A percentile compares a stretch with the other conserved stretches of the same genome.
These are phyloP conservation scores for Macrophya alboannulata DNA, from an alignment of 2,888 invertebrate genomes.

Conservation along the genomic window DNA sequence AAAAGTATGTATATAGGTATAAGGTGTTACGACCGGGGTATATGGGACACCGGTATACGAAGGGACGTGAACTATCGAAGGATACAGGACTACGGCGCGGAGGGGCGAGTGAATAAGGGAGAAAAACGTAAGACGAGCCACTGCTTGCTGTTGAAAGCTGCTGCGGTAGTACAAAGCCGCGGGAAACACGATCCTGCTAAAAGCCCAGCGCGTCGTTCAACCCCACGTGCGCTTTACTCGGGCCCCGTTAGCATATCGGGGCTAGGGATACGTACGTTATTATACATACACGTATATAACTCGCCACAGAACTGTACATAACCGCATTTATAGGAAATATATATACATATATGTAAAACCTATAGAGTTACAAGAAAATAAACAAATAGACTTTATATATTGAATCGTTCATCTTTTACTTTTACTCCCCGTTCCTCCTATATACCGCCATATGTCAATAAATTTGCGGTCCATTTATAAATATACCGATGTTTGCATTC, in stretches of 20 bases:
- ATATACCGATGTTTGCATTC: not conserved
- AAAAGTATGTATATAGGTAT: not conserved
- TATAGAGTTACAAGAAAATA: constrained; percentile 19
- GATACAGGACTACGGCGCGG: not conserved
- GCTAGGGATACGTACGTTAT: not conserved
- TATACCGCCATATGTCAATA: not conserved
- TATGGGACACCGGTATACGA: not conserved
- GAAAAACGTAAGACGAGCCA: constrained; percentile 53
- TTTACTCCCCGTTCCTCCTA: not conserved
- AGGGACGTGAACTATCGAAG: not conserved
- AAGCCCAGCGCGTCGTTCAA: constrained; percentile 61
- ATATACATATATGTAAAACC: not conserved
- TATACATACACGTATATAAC: not conserved
- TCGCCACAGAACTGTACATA: constrained; percentile 7
- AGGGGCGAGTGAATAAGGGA: constrained; percentile 9
- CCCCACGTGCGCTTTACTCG: constrained; percentile 48
- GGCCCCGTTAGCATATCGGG: constrained; percentile 47
- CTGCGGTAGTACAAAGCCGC: constrained; percentile 65
- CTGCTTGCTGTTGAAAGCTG: constrained; percentile 62
- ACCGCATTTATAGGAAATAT: not conserved
- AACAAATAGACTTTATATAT: constrained; percentile 8
- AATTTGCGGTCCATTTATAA: not conserved
- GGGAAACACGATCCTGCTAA: constrained; percentile 67
- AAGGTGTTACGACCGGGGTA: not conserved
- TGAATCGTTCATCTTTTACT: not conserved